phyloP scores from a whole-genome alignment of 2,797 vertebrate species.

The Euphonia xanthogaster region DNA sequence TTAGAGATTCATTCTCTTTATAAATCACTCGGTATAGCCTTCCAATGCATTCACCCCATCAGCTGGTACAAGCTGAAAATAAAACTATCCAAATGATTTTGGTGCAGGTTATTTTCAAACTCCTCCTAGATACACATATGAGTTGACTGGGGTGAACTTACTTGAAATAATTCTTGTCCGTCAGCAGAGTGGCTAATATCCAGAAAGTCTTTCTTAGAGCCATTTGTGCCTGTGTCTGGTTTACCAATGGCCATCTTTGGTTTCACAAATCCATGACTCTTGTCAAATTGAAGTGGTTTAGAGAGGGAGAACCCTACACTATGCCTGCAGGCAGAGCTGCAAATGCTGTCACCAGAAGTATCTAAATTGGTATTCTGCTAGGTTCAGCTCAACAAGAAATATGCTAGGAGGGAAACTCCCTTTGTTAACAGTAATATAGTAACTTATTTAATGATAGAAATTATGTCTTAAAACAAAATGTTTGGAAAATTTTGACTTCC shows the following conservation, averaged over 20 bases:
- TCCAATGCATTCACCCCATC: neutral
- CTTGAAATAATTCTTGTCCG: neutral
- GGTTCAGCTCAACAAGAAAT: neutral
- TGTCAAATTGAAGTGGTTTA: neutral
- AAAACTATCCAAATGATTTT: neutral
- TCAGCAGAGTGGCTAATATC: neutral
- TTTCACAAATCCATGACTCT: neutral
- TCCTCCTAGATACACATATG: neutral
- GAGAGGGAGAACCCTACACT: neutral
- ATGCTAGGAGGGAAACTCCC: neutral
- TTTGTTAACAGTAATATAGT: neutral
- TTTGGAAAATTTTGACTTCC: neutral
- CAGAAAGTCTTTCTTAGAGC: neutral
- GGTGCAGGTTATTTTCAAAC: neutral
- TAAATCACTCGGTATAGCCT: conserved; percentile 3
- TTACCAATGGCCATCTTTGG: neutral
- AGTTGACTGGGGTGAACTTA: neutral
- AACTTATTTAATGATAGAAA: neutral
- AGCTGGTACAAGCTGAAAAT: neutral
- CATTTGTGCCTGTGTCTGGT: neutral
- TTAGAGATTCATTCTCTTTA: neutral
- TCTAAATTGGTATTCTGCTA: neutral
- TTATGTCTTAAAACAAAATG: neutral
- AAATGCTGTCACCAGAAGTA: neutral
- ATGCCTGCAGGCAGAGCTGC: neutral